Evolutionary conservation across 2,113 vertebrate genomes (phyloP), one percentile per base, ranked within the genome.

Genomic region (Hiodon alosoides): DNA sequence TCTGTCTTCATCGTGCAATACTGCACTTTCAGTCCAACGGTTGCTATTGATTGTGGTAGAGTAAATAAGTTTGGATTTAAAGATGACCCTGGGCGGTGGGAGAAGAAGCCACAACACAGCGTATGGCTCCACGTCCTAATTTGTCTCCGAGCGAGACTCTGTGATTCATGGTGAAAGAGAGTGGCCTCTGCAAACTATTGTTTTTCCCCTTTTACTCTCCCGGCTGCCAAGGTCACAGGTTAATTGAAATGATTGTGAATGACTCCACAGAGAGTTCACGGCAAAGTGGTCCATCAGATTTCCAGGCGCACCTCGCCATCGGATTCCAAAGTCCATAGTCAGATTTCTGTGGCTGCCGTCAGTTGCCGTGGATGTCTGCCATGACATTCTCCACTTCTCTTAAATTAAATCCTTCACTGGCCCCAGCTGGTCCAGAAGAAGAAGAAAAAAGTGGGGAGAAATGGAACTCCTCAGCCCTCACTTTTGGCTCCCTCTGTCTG

Each of bases 361-460:
- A 84, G 86, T 82, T 82, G 77, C 54, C 10, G 75, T 88, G 88
- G 86, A 86, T 17, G 11, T 55, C 73, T 79, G 88, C 88, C 89
- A 90, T 83, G 81, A 81, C 89, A 89, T 90, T 88, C 85, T 85
- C 84, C 73, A 68, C 78, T 31, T 78, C 84, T 89, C 87, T 79
- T 90, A 89, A 90, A 90, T 90, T 84, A 87, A 89, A 85, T 81
- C 83, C 83, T 81, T 83, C 79, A 80, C 83, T 74, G 79, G 80
- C 72, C 65, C 79, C 89, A 89, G 84, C 82, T 86, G 84, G 80
- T 86, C 82, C 76, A 79, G 76, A 67, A 79, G 81, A 81, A 53
- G 75, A 69, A 70, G 70, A 75, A 82, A 79, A 79, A 57, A 83
- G 80, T 79, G 73, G 61, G 79, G 76, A 51, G 3, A 79, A 81